Percentiles rank a stretch among this genome's conserved stretches.
These are phyloP conservation scores for Tetramorium parvispinum DNA, from an alignment of 1,140 invertebrate species.

Conservation along the genomic window DNA sequence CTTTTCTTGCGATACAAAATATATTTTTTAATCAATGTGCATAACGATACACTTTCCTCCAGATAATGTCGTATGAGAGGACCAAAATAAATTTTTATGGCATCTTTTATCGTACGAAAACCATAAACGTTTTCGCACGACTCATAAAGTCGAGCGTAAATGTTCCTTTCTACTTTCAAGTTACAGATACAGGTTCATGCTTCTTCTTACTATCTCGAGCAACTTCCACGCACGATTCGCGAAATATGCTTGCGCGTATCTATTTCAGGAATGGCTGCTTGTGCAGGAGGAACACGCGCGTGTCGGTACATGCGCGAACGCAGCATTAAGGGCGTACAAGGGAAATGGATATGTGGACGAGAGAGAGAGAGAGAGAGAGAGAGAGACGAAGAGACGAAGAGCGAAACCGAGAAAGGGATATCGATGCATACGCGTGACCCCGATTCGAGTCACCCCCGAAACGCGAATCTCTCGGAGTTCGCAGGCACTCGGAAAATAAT, in stretches of 20 bases:
- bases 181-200: conserved; percentile 28
- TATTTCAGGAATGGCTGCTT: conserved; percentile 58
- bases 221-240: conserved; percentile 44
- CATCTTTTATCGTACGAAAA: conserved; percentile 51
- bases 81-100: background rate
- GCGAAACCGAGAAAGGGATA: conserved; percentile 28
- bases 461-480: conserved; percentile 33
- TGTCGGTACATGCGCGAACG: background rate
- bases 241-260: conserved; percentile 51
- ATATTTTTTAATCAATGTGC: background rate
- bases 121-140: conserved; percentile 58
- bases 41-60: background rate
- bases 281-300: conserved; percentile 14
- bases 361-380: background rate
- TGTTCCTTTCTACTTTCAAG: conserved; percentile 32
- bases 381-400: background rate
- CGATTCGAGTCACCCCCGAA: conserved; percentile 39
- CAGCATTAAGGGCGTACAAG: conserved; percentile 15
- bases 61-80: background rate
- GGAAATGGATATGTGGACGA: conserved; percentile 12
- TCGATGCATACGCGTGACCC: conserved; percentile 55
- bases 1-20: background rate
- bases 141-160: conserved; percentile 45
- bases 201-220: conserved; percentile 12
- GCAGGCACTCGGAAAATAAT: conserved; percentile 53